Conservation (phyloP, 2,797 vertebrate genomes). For the Rhadinocentrus ornatus region DNA sequence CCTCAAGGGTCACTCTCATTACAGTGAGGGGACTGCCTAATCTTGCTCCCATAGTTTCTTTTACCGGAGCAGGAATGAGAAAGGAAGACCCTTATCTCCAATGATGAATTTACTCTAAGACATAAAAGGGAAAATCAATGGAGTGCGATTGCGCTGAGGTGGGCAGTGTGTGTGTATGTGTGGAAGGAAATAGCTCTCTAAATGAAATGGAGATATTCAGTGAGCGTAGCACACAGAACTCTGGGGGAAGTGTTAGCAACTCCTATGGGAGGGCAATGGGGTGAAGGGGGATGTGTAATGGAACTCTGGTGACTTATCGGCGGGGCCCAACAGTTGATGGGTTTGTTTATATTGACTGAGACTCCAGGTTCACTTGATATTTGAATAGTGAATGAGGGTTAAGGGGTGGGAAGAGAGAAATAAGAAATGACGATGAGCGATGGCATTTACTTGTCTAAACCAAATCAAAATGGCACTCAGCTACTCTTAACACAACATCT, state of each 20-base stretch:
- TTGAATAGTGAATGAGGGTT: constrained; percentile 54
- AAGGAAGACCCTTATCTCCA: constrained; percentile 73
- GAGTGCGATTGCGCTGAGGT: constrained; percentile 41
- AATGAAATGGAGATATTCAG: constrained; percentile 70
- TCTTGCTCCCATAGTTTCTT: constrained; percentile 62
- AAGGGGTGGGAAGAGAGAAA: constrained; percentile 1
- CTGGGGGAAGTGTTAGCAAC: constrained; percentile 49
- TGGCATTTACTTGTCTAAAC: constrained; percentile 45
- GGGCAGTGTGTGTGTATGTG: constrained; percentile 13
- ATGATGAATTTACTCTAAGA: constrained; percentile 75
- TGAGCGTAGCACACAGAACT: constrained; percentile 41
- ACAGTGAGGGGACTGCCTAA: constrained; percentile 61
- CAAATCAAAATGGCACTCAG: constrained; percentile 4
- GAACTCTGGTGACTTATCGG: constrained; percentile 72
- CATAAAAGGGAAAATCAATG: constrained; percentile 73
- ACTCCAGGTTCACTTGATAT: constrained; percentile 67
- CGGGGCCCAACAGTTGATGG: constrained; percentile 54
- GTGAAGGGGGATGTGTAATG: constrained; percentile 67
- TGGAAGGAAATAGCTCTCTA: constrained; percentile 12
- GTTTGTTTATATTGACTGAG: constrained; percentile 78
- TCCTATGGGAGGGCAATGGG: constrained; percentile 48
- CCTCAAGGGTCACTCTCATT: constrained; percentile 72
- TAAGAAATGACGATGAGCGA: constrained; percentile 13
- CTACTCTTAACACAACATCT: constrained; percentile 3
- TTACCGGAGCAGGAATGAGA: constrained; percentile 57